Evolutionary conservation across 1,140 invertebrate species (phyloP).

Genomic region (Macrobrachium nipponense): DNA sequence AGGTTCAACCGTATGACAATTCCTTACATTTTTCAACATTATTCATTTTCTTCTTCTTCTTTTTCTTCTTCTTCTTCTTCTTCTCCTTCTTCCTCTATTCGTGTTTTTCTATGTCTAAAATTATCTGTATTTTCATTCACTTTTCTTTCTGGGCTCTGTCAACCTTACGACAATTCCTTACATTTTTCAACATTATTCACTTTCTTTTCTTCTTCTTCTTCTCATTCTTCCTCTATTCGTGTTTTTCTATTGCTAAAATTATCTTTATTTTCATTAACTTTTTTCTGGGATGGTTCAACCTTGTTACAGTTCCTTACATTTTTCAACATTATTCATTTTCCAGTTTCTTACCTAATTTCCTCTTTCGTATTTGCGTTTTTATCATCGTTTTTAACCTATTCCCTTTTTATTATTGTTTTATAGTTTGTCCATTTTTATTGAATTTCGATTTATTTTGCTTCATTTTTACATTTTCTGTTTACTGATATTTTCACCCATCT

Average conservation of each 20-base stretch:
- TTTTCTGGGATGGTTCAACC: too few species aligned
- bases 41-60: background rate
- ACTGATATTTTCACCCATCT: background rate
- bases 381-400: background rate
- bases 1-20: background rate
- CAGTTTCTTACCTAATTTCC: background rate
- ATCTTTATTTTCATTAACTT: too few species aligned
- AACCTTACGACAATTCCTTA: background rate
- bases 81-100: background rate
- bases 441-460: background rate
- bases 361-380: background rate
- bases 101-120: background rate
- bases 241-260: too few species aligned
- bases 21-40: background rate
- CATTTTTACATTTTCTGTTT: background rate
- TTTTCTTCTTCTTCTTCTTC: background rate
- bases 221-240: background rate
- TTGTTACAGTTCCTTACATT: too few species aligned
- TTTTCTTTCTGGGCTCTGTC: background rate
- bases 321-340: background rate
- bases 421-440: background rate
- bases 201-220: background rate
- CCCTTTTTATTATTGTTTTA: slow-evolving; percentile 1
- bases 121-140: background rate
- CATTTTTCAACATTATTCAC: background rate